phyloP scores from a whole-genome alignment of 2,888 invertebrate species.

The Stenodema calcarata region DNA sequence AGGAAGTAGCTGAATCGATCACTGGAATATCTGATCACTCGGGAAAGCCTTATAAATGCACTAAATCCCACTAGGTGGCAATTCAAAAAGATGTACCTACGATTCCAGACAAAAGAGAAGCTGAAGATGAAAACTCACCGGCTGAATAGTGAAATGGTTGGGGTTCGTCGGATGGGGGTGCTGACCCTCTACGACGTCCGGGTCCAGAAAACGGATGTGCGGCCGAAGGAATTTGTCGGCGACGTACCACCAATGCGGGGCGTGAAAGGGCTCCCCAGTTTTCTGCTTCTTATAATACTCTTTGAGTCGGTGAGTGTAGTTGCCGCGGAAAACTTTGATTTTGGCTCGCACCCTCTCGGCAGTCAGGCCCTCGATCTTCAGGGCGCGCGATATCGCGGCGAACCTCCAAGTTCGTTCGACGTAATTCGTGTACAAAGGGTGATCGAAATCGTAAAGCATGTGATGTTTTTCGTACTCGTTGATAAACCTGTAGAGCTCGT shows the following conservation, averaged over 20 bases:
- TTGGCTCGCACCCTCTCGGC: slow-evolving; percentile 36
- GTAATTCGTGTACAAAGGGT: slow-evolving; percentile 37
- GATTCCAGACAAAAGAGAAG: too few relatives aligned
- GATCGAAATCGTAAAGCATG: slow-evolving; percentile 38
- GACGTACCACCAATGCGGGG: slow-evolving; percentile 35
- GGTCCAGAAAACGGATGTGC: slow-evolving; percentile 28
- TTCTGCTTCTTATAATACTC: slow-evolving; percentile 32
- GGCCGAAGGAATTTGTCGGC: slow-evolving; percentile 27
- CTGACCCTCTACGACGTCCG: slow-evolving; percentile 3
- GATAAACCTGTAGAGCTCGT: slow-evolving; percentile 27
- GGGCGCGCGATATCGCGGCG: not conserved
- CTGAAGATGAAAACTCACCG: not conserved
- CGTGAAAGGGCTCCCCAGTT: slow-evolving; percentile 14
- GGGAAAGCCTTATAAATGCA: too few relatives aligned
- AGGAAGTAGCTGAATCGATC: too few relatives aligned
- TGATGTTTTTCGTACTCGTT: slow-evolving; percentile 35
- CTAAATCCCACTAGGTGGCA: too few relatives aligned
- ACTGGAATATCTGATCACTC: too few relatives aligned
- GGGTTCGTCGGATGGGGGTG: not conserved
- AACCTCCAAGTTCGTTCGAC: slow-evolving; percentile 20
- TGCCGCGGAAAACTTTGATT: slow-evolving; percentile 44
- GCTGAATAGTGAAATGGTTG: not conserved
- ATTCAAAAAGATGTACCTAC: too few relatives aligned
- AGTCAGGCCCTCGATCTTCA: slow-evolving; percentile 23
- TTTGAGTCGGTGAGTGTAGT: slow-evolving; percentile 40